Conservation (phyloP, 92 coral and sea anemone species). For the Muricea muricata region DNA sequence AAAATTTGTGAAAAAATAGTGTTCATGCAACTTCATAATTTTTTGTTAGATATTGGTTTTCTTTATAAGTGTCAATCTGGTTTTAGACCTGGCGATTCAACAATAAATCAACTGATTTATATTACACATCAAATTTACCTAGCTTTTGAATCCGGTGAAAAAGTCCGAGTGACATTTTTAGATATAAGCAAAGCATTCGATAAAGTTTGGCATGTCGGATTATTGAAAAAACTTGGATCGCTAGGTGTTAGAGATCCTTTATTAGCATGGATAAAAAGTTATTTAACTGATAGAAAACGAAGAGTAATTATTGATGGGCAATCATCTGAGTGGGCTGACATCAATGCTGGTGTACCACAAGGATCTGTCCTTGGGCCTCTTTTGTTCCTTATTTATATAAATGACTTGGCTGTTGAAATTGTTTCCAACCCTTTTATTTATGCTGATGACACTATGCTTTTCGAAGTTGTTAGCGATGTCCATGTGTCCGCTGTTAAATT, state of each 20-base stretch:
- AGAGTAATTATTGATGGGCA: slow-evolving; percentile 21
- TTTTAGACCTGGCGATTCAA: slow-evolving; percentile 37
- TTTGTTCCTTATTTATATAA: slow-evolving; percentile 45
- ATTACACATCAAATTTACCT: slow-evolving; percentile 19
- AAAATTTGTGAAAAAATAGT: slow-evolving; percentile 38
- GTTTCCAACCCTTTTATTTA: slow-evolving; percentile 35
- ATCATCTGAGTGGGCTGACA: slow-evolving; percentile 8
- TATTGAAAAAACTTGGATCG: too few relatives aligned
- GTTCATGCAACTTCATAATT: neutral
- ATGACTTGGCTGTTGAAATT: slow-evolving; percentile 21
- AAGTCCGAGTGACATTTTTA: slow-evolving; percentile 44
- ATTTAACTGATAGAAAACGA: neutral
- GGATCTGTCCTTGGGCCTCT: slow-evolving; percentile 45
- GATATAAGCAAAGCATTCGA: slow-evolving; percentile 21
- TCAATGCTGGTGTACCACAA: slow-evolving; percentile 37
- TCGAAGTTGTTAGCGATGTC: slow-evolving; percentile 41
- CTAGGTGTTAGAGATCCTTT: neutral
- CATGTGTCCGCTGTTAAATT: neutral
- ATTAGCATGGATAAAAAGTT: neutral
- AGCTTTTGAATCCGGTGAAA: slow-evolving; percentile 13
- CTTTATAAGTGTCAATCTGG: slow-evolving; percentile 21
- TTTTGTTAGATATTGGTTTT: slow-evolving; percentile 8
- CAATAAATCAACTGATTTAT: slow-evolving; percentile 18
- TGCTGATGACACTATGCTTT: slow-evolving; percentile 56
- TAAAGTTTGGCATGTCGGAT: too few relatives aligned